Base-by-base conservation (phyloP, 2,113 vertebrate species). In the Cochlearius cochlearius region DNA sequence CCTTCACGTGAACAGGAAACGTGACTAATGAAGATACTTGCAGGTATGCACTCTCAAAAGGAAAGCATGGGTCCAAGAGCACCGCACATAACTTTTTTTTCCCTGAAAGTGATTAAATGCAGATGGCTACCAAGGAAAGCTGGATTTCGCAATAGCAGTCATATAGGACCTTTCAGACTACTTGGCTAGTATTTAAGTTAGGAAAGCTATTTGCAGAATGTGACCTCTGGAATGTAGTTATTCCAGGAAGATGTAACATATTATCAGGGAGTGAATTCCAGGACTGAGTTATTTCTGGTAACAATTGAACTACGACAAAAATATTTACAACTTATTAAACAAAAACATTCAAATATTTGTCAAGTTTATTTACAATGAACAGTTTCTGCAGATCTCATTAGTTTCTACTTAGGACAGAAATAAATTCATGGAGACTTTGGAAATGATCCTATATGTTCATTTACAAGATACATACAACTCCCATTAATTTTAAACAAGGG, bases 161-260 rank as follows among this genome's bases (percentile, higher is more conserved):
- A 56, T 93, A 93, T 78, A 95, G 94, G 58, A 81, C 55, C 49
- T 84, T 92, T 85, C 82, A 94, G 86, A 94, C 73, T 89, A 49
- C 88, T 96, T 96, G 92, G 83, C 88, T 66, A 97, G 88, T 91
- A 96, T 90, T 96, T 93, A 94, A 96, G 86, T 95, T 88, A 90
- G 80, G 80, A 96, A 91, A 96, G 63, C 78, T 96, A 96, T 94
- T 96, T 13, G 34, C 68, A 96, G 95, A 96, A 96, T 96, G 95
- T 77, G 96, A 96, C 95, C 92, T 94, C 92, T 90, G 95, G 94
- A 97, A 96, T 92, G 86, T 21, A 92, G 79, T 84, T 79, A 66
- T 91, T 96, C 76, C 95, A 95, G 77, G 86, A 95, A 96, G 95
- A 96, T 94, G 89, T 74, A 94, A 95, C 74, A 18, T 96, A 95